Base-by-base conservation (phyloP, 2,888 invertebrate genomes). In the Crocallis elinguaria region DNA sequence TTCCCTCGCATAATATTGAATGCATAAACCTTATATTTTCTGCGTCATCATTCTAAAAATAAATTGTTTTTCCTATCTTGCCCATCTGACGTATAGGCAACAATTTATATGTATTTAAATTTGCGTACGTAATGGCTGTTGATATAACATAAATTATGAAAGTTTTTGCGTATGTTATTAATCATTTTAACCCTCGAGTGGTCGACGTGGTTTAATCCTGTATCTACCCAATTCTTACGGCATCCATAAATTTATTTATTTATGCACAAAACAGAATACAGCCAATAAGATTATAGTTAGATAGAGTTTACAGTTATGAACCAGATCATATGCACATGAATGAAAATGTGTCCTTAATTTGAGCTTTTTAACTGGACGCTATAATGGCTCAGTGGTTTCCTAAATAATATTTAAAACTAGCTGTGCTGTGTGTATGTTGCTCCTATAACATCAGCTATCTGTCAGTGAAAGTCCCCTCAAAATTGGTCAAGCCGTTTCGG, bases 81-180 rank as follows among this genome's bases (percentile, higher is more conserved):
- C 33, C 25, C 39, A 45, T 27, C 21, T 29, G 12, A 37, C 39
- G 27, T 32, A n/a, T n/a, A 37, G 37, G 43, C 29, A 19, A 49
- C 37, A 51, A 48, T 12, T 41, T 42, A 41, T 21, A 49, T 36
- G 32, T 35, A 27, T 38, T 37, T 11, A n/a, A 36, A 57, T 49
- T 57, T 49, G 21, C 44, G 50, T 57, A 49, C 41, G 39, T 44
- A 54, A 54, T 44, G 38, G 23, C 29, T 39, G 46, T 49, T 38
- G 51, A 35, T 48, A 49, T 44, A 33, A 45, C 43, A 35, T 48
- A n/a, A n/a, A 36, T 51, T 49, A 16, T 43, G 21, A 36, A 57
- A 51, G 32, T 43, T 46, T 46, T 51, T 36, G 44, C 48, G 45
- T 55, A 17, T 44, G 32, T 43, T 49, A 14, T 38, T 25, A 48